Conservation (phyloP, 2,797 vertebrate genomes). For the Meda fulgida region DNA sequence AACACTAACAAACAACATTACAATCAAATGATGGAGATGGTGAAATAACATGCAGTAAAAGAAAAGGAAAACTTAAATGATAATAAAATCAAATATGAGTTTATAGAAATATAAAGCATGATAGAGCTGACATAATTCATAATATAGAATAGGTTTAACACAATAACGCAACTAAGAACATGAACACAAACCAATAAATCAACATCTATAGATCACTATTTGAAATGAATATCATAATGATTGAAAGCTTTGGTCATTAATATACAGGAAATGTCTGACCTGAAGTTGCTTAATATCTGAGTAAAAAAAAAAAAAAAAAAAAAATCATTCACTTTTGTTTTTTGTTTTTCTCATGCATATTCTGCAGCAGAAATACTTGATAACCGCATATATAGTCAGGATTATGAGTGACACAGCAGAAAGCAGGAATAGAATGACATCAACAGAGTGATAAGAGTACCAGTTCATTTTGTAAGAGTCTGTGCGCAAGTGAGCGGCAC, state of each 20-base stretch:
- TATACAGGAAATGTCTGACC: background rate
- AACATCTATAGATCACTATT: background rate
- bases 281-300: background rate
- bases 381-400: background rate
- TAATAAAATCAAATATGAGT: background rate
- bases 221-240: background rate
- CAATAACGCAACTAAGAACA: background rate
- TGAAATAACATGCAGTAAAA: background rate
- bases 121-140: background rate
- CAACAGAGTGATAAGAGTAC: slow-evolving; percentile 47
- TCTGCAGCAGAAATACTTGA: slow-evolving; percentile 30
- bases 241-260: background rate
- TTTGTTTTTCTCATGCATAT: background rate
- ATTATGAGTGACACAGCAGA: slow-evolving; percentile 2
- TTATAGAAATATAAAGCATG: background rate
- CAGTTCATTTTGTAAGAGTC: slow-evolving; percentile 53
- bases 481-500: slow-evolving; percentile 46
- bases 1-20: background rate
- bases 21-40: background rate
- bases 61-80: background rate
- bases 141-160: background rate
- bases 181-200: background rate
- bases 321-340: background rate
- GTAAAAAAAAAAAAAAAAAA: background rate
- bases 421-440: slow-evolving; percentile 40